These are phyloP conservation scores for Lobophora halterata DNA, from an alignment of 2,888 invertebrate species.

Conservation along the genomic window DNA sequence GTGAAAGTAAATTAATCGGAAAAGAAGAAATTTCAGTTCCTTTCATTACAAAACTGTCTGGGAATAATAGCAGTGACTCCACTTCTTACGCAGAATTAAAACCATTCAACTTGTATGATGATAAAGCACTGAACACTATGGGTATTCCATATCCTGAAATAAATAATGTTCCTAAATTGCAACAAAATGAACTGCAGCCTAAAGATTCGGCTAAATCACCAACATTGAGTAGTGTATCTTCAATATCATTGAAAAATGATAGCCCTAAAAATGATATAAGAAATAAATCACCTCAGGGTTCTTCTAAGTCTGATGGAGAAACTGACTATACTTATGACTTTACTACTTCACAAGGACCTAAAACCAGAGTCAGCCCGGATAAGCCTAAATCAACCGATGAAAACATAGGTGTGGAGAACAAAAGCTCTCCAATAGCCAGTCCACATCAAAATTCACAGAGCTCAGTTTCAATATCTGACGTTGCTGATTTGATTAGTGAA, in stretches of 20 bases:
- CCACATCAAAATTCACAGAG: conserved; percentile 58
- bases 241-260: conserved; percentile 41
- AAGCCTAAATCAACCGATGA: conserved; percentile 19
- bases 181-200: conserved; percentile 31
- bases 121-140: conserved; percentile 56
- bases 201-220: conserved; percentile 43
- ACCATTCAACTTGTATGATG: conserved; percentile 55
- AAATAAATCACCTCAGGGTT: conserved; percentile 39
- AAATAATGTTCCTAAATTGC: conserved; percentile 30
- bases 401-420: conserved; percentile 33
- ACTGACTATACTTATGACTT: conserved; percentile 69
- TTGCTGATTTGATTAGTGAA: conserved; percentile 70
- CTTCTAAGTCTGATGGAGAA: conserved; percentile 51
- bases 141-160: conserved; percentile 42
- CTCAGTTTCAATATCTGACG: conserved; percentile 70
- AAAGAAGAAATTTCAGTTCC: conserved; percentile 33
- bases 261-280: conserved; percentile 34
- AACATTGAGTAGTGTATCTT: conserved; percentile 46
- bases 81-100: conserved; percentile 70
- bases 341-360: conserved; percentile 48
- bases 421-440: conserved; percentile 41
- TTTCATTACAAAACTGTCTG: conserved; percentile 40
- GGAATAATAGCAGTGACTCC: conserved; percentile 65
- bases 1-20: not conserved
- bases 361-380: conserved; percentile 39